A percentile compares a stretch with the other conserved stretches of the same genome.
Evolutionary conservation across 1,140 invertebrate genomes (phyloP).

Genomic region (Drosophila sechellia): DNA sequence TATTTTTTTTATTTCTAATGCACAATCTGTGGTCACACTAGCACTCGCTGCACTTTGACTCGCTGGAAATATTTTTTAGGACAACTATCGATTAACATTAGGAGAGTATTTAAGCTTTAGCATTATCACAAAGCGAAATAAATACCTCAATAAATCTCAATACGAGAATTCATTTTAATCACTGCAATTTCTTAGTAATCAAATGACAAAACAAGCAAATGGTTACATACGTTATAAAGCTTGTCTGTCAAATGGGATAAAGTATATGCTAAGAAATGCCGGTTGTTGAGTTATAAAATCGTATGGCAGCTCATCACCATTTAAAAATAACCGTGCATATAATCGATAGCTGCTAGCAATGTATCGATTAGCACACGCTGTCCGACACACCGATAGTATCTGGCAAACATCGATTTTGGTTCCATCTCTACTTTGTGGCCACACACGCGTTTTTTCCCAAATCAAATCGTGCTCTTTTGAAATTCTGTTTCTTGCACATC

Average conservation of each 20-base stretch:
- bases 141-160: not conserved
- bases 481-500: conserved; percentile 31
- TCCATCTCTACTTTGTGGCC: conserved; percentile 25
- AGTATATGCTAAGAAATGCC: too few relatives aligned
- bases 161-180: too few relatives aligned
- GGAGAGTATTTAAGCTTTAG: not conserved
- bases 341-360: not conserved
- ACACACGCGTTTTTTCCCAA: conserved; percentile 73
- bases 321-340: not conserved
- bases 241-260: too few relatives aligned
- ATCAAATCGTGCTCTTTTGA: conserved; percentile 74
- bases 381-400: not conserved
- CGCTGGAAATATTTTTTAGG: not conserved
- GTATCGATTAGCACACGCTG: not conserved
- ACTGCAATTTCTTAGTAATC: too few relatives aligned
- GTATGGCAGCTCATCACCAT: not conserved
- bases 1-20: too few relatives aligned
- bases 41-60: not conserved
- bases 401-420: not conserved
- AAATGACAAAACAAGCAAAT: too few relatives aligned
- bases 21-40: not conserved
- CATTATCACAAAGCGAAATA: not conserved
- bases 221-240: too few relatives aligned
- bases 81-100: not conserved
- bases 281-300: too few relatives aligned